Evolutionary conservation across 2,113 vertebrate species (phyloP), one percentile per base, ranked within the genome.

Genomic region (Scatophagus argus): DNA sequence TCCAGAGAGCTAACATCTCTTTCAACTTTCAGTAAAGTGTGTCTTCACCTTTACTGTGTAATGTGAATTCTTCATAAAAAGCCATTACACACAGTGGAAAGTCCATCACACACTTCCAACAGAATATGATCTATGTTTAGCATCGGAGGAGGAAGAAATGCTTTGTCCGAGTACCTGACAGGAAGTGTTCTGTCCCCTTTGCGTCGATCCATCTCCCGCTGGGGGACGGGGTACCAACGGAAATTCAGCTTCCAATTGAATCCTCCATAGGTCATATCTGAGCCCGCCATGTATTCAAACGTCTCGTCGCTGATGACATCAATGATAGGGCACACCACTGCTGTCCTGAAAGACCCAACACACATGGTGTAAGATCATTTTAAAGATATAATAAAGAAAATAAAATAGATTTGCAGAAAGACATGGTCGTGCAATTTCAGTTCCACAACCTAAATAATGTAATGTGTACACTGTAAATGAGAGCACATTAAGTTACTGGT

Each of bases 181-280:
- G 98, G 96, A 75, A 99, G 88, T 0, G 98, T 99, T 90, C 98
- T 94, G 92, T 99, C 98, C 56, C 98, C 98, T 85, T 98, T 99
- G 70, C 97, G 96, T 47, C 98, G 93, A 85, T 99, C 98, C 98
- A 99, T 99, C 92, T 99, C 98, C 80, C 98, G 87, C 93, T 97
- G 98, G 27, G 98, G 98, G 82, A 99, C 98, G 0, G 98, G 97
- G 60, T 99, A 99, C 98, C 98, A 99, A 88, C 98, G 96, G 66
- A 99, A 99, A 82, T 99, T 99, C 41, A 99, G 94, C 85, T 98
- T 99, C 98, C 98, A 99, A 93, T 99, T 99, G 91, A 99, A 98
- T 27, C 98, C 98, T 0, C 98, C 98, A 0, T 99, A 99, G 19
- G 98, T 99, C 98, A 99, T 99, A 66, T 99, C 98, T 0, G 98